These are phyloP conservation scores for Austrofundulus limnaeus DNA, from an alignment of 2,113 vertebrate genomes.

Conservation along the genomic window DNA sequence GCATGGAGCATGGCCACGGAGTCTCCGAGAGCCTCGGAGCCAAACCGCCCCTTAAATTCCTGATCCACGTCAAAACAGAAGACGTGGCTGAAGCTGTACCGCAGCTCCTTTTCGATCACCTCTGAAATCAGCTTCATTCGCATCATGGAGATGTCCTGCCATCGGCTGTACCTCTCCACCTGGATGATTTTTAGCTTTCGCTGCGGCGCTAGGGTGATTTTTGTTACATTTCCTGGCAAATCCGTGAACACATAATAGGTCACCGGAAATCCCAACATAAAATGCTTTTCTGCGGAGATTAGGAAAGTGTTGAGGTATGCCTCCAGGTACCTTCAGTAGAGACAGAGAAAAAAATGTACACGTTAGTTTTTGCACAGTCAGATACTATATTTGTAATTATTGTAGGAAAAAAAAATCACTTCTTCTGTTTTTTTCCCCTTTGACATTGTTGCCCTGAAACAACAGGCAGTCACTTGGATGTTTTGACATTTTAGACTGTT, in stretches of 20 bases:
- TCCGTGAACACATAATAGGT: slow-evolving; percentile 80
- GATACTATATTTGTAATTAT: neutral
- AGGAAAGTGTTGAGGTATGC: slow-evolving; percentile 71
- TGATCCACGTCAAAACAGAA: slow-evolving; percentile 80
- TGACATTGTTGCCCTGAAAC: too few species aligned
- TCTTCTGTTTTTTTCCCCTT: too few species aligned
- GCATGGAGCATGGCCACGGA: slow-evolving; percentile 77
- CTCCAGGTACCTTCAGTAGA: slow-evolving; percentile 65
- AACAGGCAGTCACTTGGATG: too few species aligned
- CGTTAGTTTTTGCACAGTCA: neutral
- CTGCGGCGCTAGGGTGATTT: slow-evolving; percentile 23
- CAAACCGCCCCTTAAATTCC: slow-evolving; percentile 67
- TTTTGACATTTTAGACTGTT: too few species aligned
- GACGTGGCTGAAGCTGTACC: slow-evolving; percentile 53
- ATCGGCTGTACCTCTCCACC: slow-evolving; percentile 60
- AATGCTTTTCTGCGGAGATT: slow-evolving; percentile 72
- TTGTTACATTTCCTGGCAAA: slow-evolving; percentile 48
- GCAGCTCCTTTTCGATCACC: slow-evolving; percentile 50
- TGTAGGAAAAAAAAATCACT: too few species aligned
- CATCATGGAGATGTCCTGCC: slow-evolving; percentile 82
- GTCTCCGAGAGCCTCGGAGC: slow-evolving; percentile 73
- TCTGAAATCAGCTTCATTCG: slow-evolving; percentile 71
- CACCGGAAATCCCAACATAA: slow-evolving; percentile 76
- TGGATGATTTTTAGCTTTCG: slow-evolving; percentile 51
- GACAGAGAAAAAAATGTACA: neutral